Evolutionary conservation across 64 coral and sea anemone species (phyloP).

Genomic region (Montipora sp.): DNA sequence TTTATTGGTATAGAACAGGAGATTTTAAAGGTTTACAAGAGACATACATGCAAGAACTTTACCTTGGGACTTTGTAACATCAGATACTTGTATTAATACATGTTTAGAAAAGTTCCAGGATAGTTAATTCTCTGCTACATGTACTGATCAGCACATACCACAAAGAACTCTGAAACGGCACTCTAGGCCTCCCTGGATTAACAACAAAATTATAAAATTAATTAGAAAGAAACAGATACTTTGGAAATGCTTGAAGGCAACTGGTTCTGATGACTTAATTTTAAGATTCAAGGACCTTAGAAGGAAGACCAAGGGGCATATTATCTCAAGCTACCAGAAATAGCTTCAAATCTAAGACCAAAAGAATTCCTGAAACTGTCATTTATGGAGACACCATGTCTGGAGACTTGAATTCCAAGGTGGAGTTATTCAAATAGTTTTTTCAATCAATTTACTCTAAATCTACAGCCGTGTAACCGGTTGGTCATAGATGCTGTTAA

Average conservation of each 20-base stretch:
- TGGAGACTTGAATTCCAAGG: neutral
- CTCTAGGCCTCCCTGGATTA: slow-evolving; percentile 71
- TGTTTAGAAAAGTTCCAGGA: slow-evolving; percentile 23
- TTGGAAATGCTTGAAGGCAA: slow-evolving; percentile 50
- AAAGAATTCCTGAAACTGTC: slow-evolving; percentile 55
- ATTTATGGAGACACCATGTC: slow-evolving; percentile 3
- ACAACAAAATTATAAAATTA: slow-evolving; percentile 63
- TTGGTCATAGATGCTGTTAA: neutral
- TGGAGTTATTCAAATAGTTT: slow-evolving; percentile 42
- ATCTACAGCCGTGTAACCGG: slow-evolving; percentile 12
- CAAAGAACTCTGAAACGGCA: slow-evolving; percentile 39
- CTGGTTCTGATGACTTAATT: slow-evolving; percentile 41
- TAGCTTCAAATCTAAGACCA: slow-evolving; percentile 38
- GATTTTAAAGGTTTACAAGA: slow-evolving; percentile 50
- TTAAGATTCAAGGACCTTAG: slow-evolving; percentile 36
- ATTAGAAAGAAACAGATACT: slow-evolving; percentile 41
- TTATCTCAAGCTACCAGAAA: slow-evolving; percentile 27
- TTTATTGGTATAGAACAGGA: slow-evolving; percentile 38
- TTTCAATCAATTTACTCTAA: slow-evolving; percentile 37
- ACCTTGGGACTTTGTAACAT: slow-evolving; percentile 24
- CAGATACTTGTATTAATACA: slow-evolving; percentile 26
- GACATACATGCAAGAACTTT: neutral
- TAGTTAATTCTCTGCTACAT: neutral
- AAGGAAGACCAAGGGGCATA: slow-evolving; percentile 32
- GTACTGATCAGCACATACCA: slow-evolving; percentile 42